Conservation (phyloP, 35 echinoderm and acorn worm genomes). For the Amphiura filiformis region DNA sequence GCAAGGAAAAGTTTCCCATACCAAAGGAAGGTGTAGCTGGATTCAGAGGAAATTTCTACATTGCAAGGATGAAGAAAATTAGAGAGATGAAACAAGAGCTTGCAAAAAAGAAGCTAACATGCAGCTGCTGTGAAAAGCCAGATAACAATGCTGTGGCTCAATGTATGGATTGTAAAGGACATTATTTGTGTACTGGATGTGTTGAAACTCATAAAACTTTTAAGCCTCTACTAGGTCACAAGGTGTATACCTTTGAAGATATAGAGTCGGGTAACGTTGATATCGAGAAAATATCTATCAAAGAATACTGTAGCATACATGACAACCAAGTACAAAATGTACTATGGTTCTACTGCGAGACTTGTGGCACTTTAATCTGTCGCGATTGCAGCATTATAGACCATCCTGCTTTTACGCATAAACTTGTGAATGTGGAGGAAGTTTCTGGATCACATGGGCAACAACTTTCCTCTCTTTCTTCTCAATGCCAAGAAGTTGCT, state of each 20-base stretch:
- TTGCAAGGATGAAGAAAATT: background rate
- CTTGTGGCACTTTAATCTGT: conserved; percentile 30
- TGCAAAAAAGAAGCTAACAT: background rate
- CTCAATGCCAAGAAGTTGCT: background rate
- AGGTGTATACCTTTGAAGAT: background rate
- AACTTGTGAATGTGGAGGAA: background rate
- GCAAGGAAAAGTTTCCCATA: background rate
- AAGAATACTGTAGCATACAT: conserved; percentile 1
- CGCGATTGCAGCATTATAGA: conserved; percentile 8
- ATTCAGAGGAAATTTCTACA: background rate
- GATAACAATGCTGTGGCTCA: background rate
- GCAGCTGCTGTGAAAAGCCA: conserved; percentile 1
- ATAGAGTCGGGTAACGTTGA: background rate
- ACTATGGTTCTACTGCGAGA: conserved; percentile 24
- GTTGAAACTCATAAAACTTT: background rate
- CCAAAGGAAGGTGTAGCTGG: background rate
- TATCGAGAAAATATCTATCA: background rate
- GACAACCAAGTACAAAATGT: background rate
- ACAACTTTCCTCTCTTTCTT: background rate
- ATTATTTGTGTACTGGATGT: conserved; percentile 18
- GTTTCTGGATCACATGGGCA: background rate
- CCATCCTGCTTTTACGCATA: conserved; percentile 6
- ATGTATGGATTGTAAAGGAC: conserved; percentile 30
- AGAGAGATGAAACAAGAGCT: background rate
- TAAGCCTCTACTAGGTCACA: background rate